Evolutionary conservation across 1,140 invertebrate species (phyloP), one percentile per base, ranked within the genome.

Genomic region (Drosophila bocqueti): DNA sequence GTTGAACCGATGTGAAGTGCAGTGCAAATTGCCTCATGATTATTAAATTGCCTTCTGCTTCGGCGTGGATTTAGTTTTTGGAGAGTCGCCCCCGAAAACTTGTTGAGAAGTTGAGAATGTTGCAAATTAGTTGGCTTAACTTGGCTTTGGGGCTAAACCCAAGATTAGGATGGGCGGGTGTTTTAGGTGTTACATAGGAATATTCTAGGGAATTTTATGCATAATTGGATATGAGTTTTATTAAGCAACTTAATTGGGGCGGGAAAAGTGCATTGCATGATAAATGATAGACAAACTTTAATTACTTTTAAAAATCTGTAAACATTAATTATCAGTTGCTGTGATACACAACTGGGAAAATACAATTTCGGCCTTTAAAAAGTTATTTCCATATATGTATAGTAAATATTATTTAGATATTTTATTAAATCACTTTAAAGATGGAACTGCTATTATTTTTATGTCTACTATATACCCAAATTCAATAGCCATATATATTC

Each of bases 1-100:
- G 45, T n/a, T 34, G 26, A 24, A 18, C 36, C 40, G 36, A 31
- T 42, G 64, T 59, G 65, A 59, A 81, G 80, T 83, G 82, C 78
- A 85, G 73, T 65, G 76, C 29, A 76, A 86, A 89, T 69, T 90
- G 81, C 85, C 73, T 82, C 86, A 89, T 87, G 84, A 84, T 89
- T 90, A 87, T 87, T 89, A 89, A 89, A 87, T 89, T 89, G 84
- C 83, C 81, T 61, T 68, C 61, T 59, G 59, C 59, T 46, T 21
- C 36, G 50, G 49, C 24, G 10, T 13, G 59, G 61, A 50, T 62
- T 59, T 46, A 24, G 42, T 59, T 59, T 52, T 74, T 38, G 78
- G 62, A 62, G 64, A 59, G 61, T 64, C 60, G 26, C 26, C 21
- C 24, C n/a, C 46, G 16, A 61, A 79, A 86, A 73, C 77, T 78